Percentiles rank a stretch among this genome's conserved stretches.
These are phyloP conservation scores for Meiosimyza decipiens DNA, from an alignment of 2,888 invertebrate genomes.

Conservation along the genomic window DNA sequence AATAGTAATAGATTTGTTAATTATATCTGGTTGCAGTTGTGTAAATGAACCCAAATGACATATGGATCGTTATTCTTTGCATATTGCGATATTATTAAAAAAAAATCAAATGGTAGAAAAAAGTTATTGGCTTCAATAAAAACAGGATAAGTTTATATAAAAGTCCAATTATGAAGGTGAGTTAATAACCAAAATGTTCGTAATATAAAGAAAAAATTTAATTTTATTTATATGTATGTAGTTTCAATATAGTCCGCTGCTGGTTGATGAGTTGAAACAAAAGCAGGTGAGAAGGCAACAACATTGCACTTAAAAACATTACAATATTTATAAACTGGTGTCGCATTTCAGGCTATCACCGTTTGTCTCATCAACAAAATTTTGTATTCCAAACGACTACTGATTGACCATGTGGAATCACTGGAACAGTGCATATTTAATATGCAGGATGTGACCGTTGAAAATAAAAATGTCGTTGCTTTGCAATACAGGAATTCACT, in stretches of 20 bases:
- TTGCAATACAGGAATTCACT: background rate
- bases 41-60: no score
- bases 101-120: no score
- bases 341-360: slow-evolving; percentile 47
- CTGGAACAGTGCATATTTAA: slow-evolving; percentile 59
- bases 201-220: no score
- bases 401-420: slow-evolving; percentile 65
- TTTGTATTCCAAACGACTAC: slow-evolving; percentile 61
- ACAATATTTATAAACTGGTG: background rate
- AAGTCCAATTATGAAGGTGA: no score
- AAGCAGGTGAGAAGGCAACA: slow-evolving; percentile 54
- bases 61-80: no score
- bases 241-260: slow-evolving; percentile 45
- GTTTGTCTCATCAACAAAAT: slow-evolving; percentile 57
- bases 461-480: background rate
- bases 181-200: no score
- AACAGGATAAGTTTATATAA: no score
- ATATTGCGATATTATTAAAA: no score
- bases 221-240: slow-evolving; percentile 26
- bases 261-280: slow-evolving; percentile 59
- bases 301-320: background rate
- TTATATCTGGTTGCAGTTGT: no score
- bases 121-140: no score
- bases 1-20: no score
- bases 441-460: slow-evolving; percentile 29